Evolutionary conservation across 2,113 vertebrate genomes (phyloP).

Genomic region (Peromyscus polionotus): DNA sequence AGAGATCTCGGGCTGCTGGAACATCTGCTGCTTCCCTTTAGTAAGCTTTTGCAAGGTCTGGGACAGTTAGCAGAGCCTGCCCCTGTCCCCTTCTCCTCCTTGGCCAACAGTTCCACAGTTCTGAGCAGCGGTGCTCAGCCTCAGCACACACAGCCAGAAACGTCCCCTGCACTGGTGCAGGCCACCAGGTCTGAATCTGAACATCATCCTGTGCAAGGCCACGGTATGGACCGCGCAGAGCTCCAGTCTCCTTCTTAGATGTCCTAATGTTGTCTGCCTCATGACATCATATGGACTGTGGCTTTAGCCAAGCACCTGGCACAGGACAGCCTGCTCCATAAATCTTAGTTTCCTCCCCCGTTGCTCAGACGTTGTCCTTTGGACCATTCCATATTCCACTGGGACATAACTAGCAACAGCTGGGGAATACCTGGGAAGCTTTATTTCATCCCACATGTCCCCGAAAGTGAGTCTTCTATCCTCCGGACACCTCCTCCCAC

Average conservation of each 20-base stretch:
- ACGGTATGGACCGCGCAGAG: rapidly evolving
- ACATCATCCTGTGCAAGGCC: not conserved
- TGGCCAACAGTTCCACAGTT: not conserved
- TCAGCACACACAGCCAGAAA: not conserved
- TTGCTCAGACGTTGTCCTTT: not conserved
- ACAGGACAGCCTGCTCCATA: not conserved
- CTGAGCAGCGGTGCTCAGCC: not conserved
- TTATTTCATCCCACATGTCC: slow-evolving; percentile 72
- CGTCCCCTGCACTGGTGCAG: not conserved
- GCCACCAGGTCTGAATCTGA: not conserved
- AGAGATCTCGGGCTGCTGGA: not conserved
- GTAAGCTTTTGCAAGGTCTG: rapidly evolving
- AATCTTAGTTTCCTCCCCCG: not conserved
- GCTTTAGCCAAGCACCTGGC: not conserved
- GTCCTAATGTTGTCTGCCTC: not conserved
- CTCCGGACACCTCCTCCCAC: slow-evolving; percentile 54
- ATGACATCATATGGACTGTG: not conserved
- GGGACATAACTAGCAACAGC: slow-evolving; percentile 66
- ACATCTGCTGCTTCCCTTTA: not conserved
- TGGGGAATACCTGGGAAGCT: slow-evolving; percentile 71
- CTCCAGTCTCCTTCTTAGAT: not conserved
- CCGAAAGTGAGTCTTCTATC: slow-evolving; percentile 68
- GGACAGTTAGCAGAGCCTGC: not conserved
- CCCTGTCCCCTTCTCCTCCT: not conserved
- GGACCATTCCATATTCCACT: not conserved